These are phyloP conservation scores for Pheosia gnoma DNA, from an alignment of 2,888 invertebrate species.

Conservation along the genomic window DNA sequence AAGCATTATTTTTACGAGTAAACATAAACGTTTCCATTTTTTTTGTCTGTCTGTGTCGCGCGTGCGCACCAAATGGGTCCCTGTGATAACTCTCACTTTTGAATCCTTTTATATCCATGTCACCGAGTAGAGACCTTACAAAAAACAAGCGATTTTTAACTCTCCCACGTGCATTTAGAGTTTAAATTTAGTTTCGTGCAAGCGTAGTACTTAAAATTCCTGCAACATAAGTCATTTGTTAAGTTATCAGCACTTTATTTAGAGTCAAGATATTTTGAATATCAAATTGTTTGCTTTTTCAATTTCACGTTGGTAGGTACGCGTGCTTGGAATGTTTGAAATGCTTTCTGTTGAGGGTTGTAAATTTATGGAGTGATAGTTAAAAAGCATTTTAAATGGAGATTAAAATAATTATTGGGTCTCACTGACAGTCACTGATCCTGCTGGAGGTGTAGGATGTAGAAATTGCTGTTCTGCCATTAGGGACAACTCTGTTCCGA, in stretches of 20 bases:
- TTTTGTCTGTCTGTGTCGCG: slow-evolving; percentile 71
- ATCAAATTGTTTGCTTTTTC: slow-evolving; percentile 63
- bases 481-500: too few species aligned
- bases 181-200: slow-evolving; percentile 24
- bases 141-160: slow-evolving; percentile 37
- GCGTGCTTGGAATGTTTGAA: slow-evolving; percentile 56
- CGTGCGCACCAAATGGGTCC: slow-evolving; percentile 80
- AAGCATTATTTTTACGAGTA: slow-evolving; percentile 67
- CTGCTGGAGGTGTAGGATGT: background rate
- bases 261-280: slow-evolving; percentile 72
- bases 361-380: slow-evolving; percentile 52
- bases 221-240: slow-evolving; percentile 82
- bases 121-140: slow-evolving; percentile 54
- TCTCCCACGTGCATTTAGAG: slow-evolving; percentile 33
- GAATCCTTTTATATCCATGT: slow-evolving; percentile 76
- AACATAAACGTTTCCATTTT: slow-evolving; percentile 44
- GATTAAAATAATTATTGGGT: slow-evolving; percentile 4
- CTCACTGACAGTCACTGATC: background rate
- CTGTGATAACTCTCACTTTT: slow-evolving; percentile 84
- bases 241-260: slow-evolving; percentile 83
- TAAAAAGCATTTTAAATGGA: slow-evolving; percentile 28
- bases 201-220: slow-evolving; percentile 69
- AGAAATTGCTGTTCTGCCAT: too few species aligned
- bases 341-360: slow-evolving; percentile 45
- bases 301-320: slow-evolving; percentile 44